A percentile compares a stretch with the other conserved stretches of the same genome.
These are phyloP conservation scores for Clinocottus analis DNA, from an alignment of 2,113 vertebrate species.

Conservation along the genomic window DNA sequence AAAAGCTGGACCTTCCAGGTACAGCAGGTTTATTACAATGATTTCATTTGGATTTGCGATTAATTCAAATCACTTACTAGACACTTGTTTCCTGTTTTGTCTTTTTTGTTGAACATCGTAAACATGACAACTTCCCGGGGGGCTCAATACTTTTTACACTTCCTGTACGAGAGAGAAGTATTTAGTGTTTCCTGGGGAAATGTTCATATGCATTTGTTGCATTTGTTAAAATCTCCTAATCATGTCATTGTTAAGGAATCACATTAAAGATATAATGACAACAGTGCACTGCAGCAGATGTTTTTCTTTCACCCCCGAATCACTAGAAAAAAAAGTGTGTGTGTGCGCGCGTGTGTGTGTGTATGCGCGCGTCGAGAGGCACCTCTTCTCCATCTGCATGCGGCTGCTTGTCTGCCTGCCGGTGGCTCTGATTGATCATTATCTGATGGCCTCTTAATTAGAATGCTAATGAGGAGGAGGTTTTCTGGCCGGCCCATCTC, in stretches of 20 bases:
- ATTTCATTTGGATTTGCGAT: background rate
- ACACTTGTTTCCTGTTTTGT: background rate
- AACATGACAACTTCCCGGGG: background rate
- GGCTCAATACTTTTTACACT: background rate
- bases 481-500: slow-evolving; percentile 41
- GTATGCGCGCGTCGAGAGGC: slow-evolving; percentile 15
- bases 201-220: background rate
- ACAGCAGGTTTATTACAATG: background rate
- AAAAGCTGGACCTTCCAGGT: background rate
- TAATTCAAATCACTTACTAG: background rate
- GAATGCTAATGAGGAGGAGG: slow-evolving; percentile 83
- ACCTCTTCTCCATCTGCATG: slow-evolving; percentile 56
- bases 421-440: slow-evolving; percentile 82
- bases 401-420: slow-evolving; percentile 55
- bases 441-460: slow-evolving; percentile 86
- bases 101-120: background rate
- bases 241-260: background rate
- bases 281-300: background rate
- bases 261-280: background rate
- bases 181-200: background rate
- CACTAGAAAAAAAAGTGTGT: slow-evolving; percentile 1
- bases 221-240: too few species aligned
- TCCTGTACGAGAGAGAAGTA: background rate
- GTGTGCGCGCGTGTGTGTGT: slow-evolving; percentile 2
- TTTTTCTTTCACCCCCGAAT: background rate